phyloP scores from a whole-genome alignment of 1,140 invertebrate species.

The Brachionus calyciflorus region DNA sequence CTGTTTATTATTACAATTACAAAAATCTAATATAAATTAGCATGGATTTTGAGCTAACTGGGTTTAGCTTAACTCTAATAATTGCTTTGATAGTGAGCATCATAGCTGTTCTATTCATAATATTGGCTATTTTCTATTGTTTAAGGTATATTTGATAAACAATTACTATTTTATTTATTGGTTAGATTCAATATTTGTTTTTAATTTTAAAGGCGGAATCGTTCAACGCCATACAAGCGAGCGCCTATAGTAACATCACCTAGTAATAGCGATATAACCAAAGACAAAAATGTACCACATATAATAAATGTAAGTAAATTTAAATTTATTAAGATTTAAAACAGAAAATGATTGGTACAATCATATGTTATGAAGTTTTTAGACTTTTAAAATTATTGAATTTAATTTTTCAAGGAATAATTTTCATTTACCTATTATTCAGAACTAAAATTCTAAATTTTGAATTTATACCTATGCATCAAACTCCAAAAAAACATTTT shows the following conservation, averaged over 20 bases:
- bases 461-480: too few relatives aligned
- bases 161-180: too few relatives aligned
- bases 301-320: neutral
- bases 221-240: neutral
- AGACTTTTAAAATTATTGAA: too few relatives aligned
- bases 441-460: too few relatives aligned
- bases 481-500: too few relatives aligned
- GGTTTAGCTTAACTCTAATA: neutral
- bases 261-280: neutral
- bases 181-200: too few relatives aligned
- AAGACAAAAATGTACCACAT: neutral
- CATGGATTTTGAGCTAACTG: constrained; percentile 7
- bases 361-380: too few relatives aligned
- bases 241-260: constrained; percentile 16
- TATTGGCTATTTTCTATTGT: constrained; percentile 19
- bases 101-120: constrained; percentile 6
- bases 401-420: too few relatives aligned
- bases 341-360: too few relatives aligned
- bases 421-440: too few relatives aligned
- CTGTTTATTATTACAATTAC: too few relatives aligned
- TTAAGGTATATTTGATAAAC: constrained; percentile 15
- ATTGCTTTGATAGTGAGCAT: constrained; percentile 1
- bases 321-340: neutral
- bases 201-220: neutral
- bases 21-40: neutral